phyloP scores from a whole-genome alignment of 2,888 invertebrate genomes.

The Macrosiphum euphorbiae region DNA sequence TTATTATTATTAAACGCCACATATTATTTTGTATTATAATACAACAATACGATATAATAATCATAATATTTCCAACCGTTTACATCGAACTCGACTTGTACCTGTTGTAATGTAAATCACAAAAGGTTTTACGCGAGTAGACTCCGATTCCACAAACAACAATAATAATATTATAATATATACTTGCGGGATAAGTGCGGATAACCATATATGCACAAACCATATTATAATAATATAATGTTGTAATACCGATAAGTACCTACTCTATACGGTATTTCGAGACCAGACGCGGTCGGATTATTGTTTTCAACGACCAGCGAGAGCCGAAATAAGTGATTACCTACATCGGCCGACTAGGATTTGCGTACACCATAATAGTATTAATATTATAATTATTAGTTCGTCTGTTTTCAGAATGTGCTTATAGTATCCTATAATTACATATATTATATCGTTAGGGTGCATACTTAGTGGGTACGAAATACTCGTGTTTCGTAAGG shows the following conservation, averaged over 20 bases:
- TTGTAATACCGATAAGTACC: background rate
- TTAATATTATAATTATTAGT: background rate
- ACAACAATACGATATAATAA: slow-evolving; percentile 4
- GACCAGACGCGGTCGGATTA: background rate
- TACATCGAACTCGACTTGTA: background rate
- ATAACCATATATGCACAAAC: background rate
- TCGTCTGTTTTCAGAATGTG: background rate
- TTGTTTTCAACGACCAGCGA: background rate
- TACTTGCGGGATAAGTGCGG: background rate
- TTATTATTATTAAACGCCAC: background rate
- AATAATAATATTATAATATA: background rate
- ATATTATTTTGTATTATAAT: background rate
- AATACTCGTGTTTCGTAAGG: background rate
- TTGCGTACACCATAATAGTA: background rate
- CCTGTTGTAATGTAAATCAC: background rate
- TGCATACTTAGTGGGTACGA: background rate
- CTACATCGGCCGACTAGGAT: background rate
- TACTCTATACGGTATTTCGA: background rate
- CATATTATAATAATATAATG: background rate
- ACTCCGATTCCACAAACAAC: background rate
- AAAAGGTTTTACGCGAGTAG: background rate
- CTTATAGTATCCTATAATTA: background rate
- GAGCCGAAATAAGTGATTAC: background rate
- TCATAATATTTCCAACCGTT: background rate
- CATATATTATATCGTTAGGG: background rate